Evolutionary conservation across 2,797 vertebrate species (phyloP), one percentile per base, ranked within the genome.

Genomic region (Epinephelus malabaricus): DNA sequence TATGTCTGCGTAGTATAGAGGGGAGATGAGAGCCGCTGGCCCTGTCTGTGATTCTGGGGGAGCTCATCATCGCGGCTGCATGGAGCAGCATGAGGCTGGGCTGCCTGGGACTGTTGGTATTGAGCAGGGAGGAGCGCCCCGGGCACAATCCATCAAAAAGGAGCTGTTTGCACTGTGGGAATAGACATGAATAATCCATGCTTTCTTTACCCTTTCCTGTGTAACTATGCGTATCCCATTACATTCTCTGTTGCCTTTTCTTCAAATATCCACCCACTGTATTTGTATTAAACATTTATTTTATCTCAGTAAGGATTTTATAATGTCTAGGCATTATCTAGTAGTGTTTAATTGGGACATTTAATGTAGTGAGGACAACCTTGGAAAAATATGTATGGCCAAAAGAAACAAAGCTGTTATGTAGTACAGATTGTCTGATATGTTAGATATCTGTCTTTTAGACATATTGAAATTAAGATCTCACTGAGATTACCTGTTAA

Each of bases 181-280:
- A 94, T 90, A 91, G 83, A 76, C 92, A 95, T 96, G 92, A 96
- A 96, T 96, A 95, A 96, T 95, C 92, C 90, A 96, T 96, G 93
- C 78, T 91, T 85, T 88, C 91, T 92, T 92, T 93, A 90, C 88
- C 76, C 92, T 89, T 88, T 83, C 72, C 83, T 79, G 73, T 89
- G 80, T 76, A 87, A 76, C 88, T 84, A 34, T 76, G 80, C 18
- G 15, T 84, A 79, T 87, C 78, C 68, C 61, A 82, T 91, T 84
- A 83, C 79, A 69, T 73, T 86, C 79, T 84, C 66, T 46, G 51
- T 60, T 81, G 82, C 71, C 61, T 78, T 84, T 86, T 81, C 70
- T 86, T 86, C 59, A 79, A 73, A 88, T 86, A 87, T 76, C 79
- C 21, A 62, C 23, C 54, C 0, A 23, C 38, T 73, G 43, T 71